phyloP scores from a whole-genome alignment of 2,888 invertebrate species.

The Neocrepidodera transversa region DNA sequence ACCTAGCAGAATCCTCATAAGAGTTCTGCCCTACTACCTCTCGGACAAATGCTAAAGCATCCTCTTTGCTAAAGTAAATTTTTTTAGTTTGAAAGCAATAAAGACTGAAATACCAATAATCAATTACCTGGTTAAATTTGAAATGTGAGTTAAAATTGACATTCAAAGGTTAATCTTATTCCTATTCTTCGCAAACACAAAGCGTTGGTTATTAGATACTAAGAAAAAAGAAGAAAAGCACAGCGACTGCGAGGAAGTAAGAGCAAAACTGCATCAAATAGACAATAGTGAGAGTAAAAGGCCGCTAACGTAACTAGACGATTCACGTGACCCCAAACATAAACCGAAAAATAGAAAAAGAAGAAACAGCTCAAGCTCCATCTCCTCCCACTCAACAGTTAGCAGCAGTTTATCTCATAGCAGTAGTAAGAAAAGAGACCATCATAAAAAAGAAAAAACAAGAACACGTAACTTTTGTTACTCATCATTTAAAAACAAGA shows the following conservation, averaged over 20 bases:
- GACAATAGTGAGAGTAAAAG: constrained; percentile 39
- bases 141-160: constrained; percentile 47
- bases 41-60: no score
- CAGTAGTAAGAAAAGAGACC: constrained; percentile 49
- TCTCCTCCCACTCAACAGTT: constrained; percentile 58
- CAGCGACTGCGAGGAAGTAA: constrained; percentile 20
- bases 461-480: no score
- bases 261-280: constrained; percentile 32
- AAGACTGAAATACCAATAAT: constrained; percentile 58
- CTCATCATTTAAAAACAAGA: no score
- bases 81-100: no score
- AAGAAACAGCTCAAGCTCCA: constrained; percentile 57
- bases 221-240: constrained; percentile 28
- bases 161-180: constrained; percentile 56
- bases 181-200: constrained; percentile 42
- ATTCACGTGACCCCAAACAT: constrained; percentile 35
- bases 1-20: no score
- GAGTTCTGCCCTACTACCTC: no score
- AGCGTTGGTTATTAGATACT: constrained; percentile 38
- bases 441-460: constrained; percentile 26
- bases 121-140: constrained; percentile 29
- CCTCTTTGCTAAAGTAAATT: no score
- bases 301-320: constrained; percentile 33
- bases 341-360: constrained; percentile 58
- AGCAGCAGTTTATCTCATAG: constrained; percentile 53